Evolutionary conservation across 2,888 invertebrate genomes (phyloP).

Genomic region (Drosophila ustulata): DNA sequence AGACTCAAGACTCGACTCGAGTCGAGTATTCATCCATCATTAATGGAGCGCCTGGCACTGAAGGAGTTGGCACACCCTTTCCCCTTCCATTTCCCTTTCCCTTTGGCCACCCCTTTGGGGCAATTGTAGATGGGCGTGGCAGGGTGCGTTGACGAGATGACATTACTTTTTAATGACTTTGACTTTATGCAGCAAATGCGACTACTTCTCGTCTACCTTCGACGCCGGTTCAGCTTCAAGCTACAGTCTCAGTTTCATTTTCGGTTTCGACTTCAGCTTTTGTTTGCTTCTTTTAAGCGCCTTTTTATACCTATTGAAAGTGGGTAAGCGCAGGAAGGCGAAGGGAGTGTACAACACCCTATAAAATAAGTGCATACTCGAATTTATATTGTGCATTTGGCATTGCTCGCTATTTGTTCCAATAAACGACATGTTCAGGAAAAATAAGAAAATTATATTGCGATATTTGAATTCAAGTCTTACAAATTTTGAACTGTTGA

Average conservation of each 20-base stretch:
- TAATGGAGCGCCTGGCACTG: constrained; percentile 64
- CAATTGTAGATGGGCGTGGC: constrained; percentile 48
- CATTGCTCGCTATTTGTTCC: background rate
- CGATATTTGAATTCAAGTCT: too few species aligned
- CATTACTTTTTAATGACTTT: constrained; percentile 81
- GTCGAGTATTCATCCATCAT: constrained; percentile 74
- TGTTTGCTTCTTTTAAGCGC: constrained; percentile 33
- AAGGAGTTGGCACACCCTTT: constrained; percentile 56
- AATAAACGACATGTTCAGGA: background rate
- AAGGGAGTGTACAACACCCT: background rate
- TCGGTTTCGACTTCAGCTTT: constrained; percentile 1
- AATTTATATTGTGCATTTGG: background rate
- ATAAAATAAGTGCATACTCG: background rate
- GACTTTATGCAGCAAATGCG: constrained; percentile 79
- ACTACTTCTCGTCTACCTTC: constrained; percentile 53
- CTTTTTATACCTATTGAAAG: constrained; percentile 12
- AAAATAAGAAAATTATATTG: too few species aligned
- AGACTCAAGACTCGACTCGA: constrained; percentile 20
- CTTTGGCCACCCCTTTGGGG: background rate
- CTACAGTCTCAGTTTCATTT: background rate
- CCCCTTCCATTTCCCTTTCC: background rate
- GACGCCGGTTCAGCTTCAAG: background rate
- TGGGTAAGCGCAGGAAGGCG: background rate
- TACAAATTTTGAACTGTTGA: too few species aligned
- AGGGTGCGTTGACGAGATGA: constrained; percentile 72